Percentiles rank a stretch among this genome's conserved stretches.
These are phyloP conservation scores for Romanogobio albipinnatus DNA, from an alignment of 2,113 vertebrate genomes.

Conservation along the genomic window DNA sequence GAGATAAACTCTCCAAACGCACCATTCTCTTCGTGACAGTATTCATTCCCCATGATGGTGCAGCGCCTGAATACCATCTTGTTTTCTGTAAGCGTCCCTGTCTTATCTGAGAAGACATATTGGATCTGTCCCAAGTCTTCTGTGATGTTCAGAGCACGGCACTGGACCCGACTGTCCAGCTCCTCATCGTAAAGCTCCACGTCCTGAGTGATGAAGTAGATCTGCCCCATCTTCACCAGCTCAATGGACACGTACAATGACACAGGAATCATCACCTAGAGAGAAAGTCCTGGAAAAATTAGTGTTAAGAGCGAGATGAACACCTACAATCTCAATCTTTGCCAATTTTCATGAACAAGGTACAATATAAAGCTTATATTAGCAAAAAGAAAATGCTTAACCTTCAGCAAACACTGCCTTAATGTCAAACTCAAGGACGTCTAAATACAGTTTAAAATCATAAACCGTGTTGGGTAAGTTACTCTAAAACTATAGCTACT, in stretches of 20 bases:
- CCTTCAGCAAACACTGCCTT: background rate
- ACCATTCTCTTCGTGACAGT: conserved; percentile 93
- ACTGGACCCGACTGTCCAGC: conserved; percentile 84
- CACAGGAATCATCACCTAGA: conserved; percentile 91
- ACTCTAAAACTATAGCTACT: too few species aligned
- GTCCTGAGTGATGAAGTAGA: conserved; percentile 94
- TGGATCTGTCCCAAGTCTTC: conserved; percentile 96
- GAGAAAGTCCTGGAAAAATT: background rate
- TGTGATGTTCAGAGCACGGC: conserved; percentile 92
- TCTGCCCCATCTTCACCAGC: conserved; percentile 92
- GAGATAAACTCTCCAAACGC: conserved; percentile 55
- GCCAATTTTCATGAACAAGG: background rate
- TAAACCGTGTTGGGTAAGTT: too few species aligned
- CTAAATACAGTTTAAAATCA: too few species aligned
- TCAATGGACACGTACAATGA: conserved; percentile 95
- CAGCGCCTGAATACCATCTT: conserved; percentile 97
- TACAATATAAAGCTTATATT: background rate
- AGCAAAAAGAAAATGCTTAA: background rate
- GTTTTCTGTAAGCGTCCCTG: conserved; percentile 95
- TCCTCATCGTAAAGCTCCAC: conserved; percentile 88
- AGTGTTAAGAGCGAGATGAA: background rate
- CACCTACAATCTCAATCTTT: background rate
- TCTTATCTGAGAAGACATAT: conserved; percentile 96
- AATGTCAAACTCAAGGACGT: background rate
- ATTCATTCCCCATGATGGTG: conserved; percentile 89